Percentiles rank a stretch among this genome's conserved stretches.
phyloP scores from a whole-genome alignment of 1,140 invertebrate genomes.

The Sitodiplosis mosellana region DNA sequence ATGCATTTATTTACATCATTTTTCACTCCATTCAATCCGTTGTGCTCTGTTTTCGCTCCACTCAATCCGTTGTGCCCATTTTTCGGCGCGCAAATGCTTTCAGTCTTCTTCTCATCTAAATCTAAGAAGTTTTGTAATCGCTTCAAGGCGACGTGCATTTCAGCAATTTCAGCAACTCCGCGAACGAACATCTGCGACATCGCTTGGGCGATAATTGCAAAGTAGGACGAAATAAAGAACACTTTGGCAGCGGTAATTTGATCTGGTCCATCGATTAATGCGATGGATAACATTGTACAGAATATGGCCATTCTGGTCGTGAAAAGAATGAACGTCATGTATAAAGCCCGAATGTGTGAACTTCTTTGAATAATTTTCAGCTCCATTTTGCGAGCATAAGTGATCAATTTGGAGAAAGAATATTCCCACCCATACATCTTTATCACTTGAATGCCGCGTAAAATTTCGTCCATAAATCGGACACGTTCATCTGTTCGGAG shows the following conservation, averaged over 20 bases:
- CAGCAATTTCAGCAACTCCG: constrained; percentile 41
- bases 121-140: constrained; percentile 33
- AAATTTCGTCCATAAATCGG: constrained; percentile 60
- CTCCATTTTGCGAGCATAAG: constrained; percentile 38
- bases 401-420: constrained; percentile 41
- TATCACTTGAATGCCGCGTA: constrained; percentile 43
- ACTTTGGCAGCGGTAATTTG: constrained; percentile 37
- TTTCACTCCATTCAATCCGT: neutral
- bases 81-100: neutral
- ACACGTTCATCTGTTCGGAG: constrained; percentile 55
- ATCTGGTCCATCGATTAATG: constrained; percentile 27
- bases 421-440: constrained; percentile 71
- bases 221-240: constrained; percentile 46
- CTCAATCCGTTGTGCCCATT: neutral
- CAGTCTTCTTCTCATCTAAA: constrained; percentile 27
- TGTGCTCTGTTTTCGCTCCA: neutral
- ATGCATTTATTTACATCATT: neutral
- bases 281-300: constrained; percentile 38
- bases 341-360: constrained; percentile 48
- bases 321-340: constrained; percentile 51
- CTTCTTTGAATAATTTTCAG: constrained; percentile 38
- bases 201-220: constrained; percentile 39
- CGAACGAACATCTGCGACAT: constrained; percentile 52
- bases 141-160: constrained; percentile 37
- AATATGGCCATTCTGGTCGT: constrained; percentile 47